Conservation (phyloP, 2,113 vertebrate species). For the Atractosteus spatula region DNA sequence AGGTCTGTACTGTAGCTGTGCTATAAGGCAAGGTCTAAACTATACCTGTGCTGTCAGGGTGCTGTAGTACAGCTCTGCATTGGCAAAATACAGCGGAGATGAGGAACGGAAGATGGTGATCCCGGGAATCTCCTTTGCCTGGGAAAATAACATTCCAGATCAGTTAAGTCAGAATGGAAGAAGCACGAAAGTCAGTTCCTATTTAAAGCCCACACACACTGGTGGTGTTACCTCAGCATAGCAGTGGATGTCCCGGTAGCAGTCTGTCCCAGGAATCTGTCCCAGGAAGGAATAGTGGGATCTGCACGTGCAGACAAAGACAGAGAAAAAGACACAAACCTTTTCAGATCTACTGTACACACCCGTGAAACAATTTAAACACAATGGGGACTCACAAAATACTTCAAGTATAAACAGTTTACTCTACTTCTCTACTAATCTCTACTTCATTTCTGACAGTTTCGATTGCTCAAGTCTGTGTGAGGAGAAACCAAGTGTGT, state of each 20-base stretch:
- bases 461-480: too few species aligned
- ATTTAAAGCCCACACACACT: constrained; percentile 3
- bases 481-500: too few species aligned
- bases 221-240: constrained; percentile 65
- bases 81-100: constrained; percentile 80
- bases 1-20: too few species aligned
- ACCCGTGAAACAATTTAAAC: too few species aligned
- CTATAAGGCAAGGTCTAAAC: neutral
- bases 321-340: constrained; percentile 13
- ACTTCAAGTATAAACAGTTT: too few species aligned
- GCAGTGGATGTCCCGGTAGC: constrained; percentile 73
- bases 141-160: constrained; percentile 7
- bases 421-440: too few species aligned
- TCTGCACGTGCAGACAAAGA: constrained; percentile 48
- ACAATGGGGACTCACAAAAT: too few species aligned
- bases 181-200: constrained; percentile 17
- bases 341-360: too few species aligned
- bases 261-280: constrained; percentile 65
- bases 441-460: too few species aligned
- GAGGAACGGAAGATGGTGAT: constrained; percentile 79
- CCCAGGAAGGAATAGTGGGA: constrained; percentile 73
- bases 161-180: constrained; percentile 25
- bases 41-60: constrained; percentile 71
- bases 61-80: constrained; percentile 70
- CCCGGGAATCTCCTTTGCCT: constrained; percentile 76